Conservation (phyloP, 2,888 invertebrate species). For the Ichneumoninae sp. region DNA sequence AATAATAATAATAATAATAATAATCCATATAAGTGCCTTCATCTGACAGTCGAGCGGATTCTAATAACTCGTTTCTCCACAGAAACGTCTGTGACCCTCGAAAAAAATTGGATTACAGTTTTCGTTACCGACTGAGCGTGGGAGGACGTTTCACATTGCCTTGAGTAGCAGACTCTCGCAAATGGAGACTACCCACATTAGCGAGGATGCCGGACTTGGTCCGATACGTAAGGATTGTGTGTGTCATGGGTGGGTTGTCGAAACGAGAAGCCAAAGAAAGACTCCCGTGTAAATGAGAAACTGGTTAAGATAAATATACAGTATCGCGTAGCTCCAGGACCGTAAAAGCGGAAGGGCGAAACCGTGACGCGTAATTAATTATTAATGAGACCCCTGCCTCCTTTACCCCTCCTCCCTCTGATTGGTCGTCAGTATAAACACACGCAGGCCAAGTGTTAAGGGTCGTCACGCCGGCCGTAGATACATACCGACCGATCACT, state of each 20-base stretch:
- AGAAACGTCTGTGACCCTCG: too few species aligned
- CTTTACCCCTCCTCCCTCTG: not conserved
- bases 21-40: too few species aligned
- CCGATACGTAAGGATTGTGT: slow-evolving; percentile 22
- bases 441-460: slow-evolving; percentile 1
- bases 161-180: not conserved
- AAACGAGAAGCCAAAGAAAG: slow-evolving; percentile 5
- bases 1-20: too few species aligned
- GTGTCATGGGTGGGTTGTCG: slow-evolving; percentile 22
- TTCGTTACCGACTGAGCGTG: not conserved
- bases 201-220: slow-evolving; percentile 22
- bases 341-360: slow-evolving; percentile 32
- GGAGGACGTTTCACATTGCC: not conserved
- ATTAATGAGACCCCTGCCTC: slow-evolving; percentile 25
- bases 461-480: slow-evolving; percentile 7
- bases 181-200: not conserved
- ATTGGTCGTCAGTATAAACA: not conserved
- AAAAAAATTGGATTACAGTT: too few species aligned
- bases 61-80: too few species aligned
- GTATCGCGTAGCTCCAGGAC: not conserved
- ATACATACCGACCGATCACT: not conserved
- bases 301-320: not conserved
- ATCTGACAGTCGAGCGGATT: too few species aligned
- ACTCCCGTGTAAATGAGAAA: not conserved
- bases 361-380: slow-evolving; percentile 43